Evolutionary conservation across 2,113 vertebrate genomes (phyloP).

Genomic region (Dasyornis broadbenti): DNA sequence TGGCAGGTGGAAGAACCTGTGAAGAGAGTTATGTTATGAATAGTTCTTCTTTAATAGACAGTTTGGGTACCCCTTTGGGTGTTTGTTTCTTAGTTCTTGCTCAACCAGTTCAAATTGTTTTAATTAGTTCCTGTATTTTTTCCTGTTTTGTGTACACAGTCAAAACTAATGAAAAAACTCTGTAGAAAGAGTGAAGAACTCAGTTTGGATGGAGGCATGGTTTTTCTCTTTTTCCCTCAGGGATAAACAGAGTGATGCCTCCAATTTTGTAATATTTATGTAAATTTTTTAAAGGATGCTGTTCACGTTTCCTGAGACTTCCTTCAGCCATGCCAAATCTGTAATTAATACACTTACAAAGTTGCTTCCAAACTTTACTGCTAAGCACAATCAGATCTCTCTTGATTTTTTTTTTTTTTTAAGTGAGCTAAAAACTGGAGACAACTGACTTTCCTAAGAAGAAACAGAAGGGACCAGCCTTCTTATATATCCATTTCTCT

Average conservation of each 20-base stretch:
- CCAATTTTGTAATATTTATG: background rate
- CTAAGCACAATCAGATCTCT: background rate
- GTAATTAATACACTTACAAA: background rate
- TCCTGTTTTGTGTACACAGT: background rate
- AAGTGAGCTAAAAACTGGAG: background rate
- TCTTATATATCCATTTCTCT: background rate
- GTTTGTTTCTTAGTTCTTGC: background rate
- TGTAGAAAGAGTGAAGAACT: background rate
- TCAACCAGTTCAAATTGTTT: background rate
- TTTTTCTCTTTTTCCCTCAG: background rate
- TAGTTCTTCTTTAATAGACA: background rate
- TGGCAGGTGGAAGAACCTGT: background rate
- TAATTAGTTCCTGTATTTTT: background rate
- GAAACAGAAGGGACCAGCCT: background rate
- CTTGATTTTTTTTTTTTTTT: background rate
- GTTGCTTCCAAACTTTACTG: background rate
- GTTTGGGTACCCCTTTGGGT: background rate
- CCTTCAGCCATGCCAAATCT: background rate
- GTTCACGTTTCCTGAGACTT: background rate
- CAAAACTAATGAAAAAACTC: background rate
- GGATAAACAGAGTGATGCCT: background rate
- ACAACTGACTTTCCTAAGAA: background rate
- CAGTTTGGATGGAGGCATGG: background rate
- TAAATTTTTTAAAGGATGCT: background rate
- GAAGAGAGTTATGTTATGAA: background rate